Percentiles rank a stretch among this genome's conserved stretches.
These are phyloP conservation scores for Holotrichia oblita DNA, from an alignment of 1,140 invertebrate species.

Conservation along the genomic window DNA sequence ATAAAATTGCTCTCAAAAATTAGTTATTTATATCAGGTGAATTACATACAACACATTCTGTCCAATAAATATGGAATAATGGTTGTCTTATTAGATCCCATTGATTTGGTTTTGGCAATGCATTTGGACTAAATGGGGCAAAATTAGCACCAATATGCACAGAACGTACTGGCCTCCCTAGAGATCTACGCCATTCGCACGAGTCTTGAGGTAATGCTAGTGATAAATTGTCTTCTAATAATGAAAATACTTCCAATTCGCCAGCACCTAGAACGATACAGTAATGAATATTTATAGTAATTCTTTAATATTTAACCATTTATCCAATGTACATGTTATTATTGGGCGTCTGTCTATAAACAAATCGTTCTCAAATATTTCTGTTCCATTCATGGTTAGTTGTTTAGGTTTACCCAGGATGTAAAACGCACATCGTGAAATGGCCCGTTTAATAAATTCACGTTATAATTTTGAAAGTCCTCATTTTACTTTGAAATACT, in stretches of 20 bases:
- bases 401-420: slow-evolving; percentile 43
- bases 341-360: slow-evolving; percentile 54
- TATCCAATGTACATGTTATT: slow-evolving; percentile 56
- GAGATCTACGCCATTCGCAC: slow-evolving; percentile 90
- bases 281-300: slow-evolving; percentile 36
- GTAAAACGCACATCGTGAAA: slow-evolving; percentile 39
- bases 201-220: slow-evolving; percentile 85
- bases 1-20: slow-evolving; percentile 45
- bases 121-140: slow-evolving; percentile 79
- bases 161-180: slow-evolving; percentile 80
- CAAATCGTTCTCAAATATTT: slow-evolving; percentile 43
- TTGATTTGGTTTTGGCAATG: slow-evolving; percentile 70
- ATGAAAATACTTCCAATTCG: slow-evolving; percentile 85
- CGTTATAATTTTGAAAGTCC: not conserved
- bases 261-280: slow-evolving; percentile 78
- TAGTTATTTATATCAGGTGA: slow-evolving; percentile 34
- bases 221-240: slow-evolving; percentile 78
- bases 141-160: slow-evolving; percentile 88
- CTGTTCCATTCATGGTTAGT: slow-evolving; percentile 48
- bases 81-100: slow-evolving; percentile 85
- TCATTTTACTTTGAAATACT: slow-evolving; percentile 11
- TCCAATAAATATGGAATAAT: slow-evolving; percentile 95
- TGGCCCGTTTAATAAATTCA: not conserved
- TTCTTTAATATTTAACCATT: slow-evolving; percentile 33
- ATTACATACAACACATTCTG: slow-evolving; percentile 84